phyloP scores from a whole-genome alignment of 2,888 invertebrate genomes.

The Labia minor region DNA sequence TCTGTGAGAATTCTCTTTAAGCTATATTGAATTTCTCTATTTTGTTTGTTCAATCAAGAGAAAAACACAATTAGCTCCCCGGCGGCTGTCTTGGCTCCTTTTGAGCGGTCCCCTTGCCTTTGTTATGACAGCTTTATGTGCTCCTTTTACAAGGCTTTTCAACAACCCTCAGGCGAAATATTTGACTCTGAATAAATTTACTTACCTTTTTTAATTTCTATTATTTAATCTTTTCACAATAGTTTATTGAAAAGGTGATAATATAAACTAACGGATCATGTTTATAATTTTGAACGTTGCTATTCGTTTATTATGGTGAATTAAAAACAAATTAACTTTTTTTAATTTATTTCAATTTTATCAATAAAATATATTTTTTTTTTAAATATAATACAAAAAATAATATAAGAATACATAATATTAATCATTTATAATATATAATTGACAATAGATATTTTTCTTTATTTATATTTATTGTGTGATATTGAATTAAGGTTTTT shows the following conservation, averaged over 20 bases:
- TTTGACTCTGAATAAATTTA: not conserved
- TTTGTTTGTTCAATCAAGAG: slow-evolving; percentile 2
- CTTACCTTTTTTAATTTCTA: not conserved
- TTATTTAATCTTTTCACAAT: not conserved
- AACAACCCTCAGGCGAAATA: not conserved
- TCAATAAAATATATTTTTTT: too few relatives aligned
- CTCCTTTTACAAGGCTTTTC: not conserved
- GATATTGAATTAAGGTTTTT: too few relatives aligned
- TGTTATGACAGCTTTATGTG: not conserved
- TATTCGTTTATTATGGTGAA: too few relatives aligned
- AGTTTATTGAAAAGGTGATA: not conserved
- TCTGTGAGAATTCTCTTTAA: not conserved
- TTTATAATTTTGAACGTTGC: not conserved
- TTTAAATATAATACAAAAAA: too few relatives aligned
- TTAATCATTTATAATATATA: too few relatives aligned
- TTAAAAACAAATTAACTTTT: too few relatives aligned
- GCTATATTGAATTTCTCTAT: slow-evolving; percentile 13
- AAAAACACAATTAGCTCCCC: slow-evolving; percentile 8
- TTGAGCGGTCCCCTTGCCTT: not conserved
- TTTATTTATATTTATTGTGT: too few relatives aligned
- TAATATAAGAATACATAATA: too few relatives aligned
- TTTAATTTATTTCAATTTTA: too few relatives aligned
- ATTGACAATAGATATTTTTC: too few relatives aligned
- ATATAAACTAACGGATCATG: not conserved
- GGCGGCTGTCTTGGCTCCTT: not conserved